Evolutionary conservation across 2,888 invertebrate genomes (phyloP).

Genomic region (Drosophila histrio): DNA sequence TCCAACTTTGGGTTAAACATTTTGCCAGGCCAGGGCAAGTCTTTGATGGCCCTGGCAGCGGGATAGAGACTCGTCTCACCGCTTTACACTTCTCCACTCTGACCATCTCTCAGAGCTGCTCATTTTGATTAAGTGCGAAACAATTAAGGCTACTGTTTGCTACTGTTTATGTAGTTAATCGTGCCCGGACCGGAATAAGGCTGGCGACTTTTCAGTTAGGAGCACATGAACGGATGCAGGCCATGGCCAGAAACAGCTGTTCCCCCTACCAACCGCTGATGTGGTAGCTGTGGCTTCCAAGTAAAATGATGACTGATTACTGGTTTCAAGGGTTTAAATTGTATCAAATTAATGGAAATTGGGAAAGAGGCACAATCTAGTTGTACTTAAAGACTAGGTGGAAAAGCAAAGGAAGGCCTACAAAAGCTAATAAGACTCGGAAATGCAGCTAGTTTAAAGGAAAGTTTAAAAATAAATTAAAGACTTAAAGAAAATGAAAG

Average conservation of each 20-base stretch:
- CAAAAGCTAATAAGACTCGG: background rate
- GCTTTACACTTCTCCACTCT: background rate
- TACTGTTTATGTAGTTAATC: conserved; percentile 76
- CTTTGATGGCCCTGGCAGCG: conserved; percentile 62
- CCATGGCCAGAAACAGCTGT: conserved; percentile 42
- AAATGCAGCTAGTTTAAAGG: too few species aligned
- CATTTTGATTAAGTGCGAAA: conserved; percentile 80
- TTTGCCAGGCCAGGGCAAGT: conserved; percentile 31
- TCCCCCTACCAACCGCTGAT: conserved; percentile 9
- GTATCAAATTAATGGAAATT: background rate
- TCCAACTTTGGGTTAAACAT: conserved; percentile 70
- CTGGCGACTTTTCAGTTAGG: conserved; percentile 24
- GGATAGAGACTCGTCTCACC: conserved; percentile 35
- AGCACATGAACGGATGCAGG: background rate
- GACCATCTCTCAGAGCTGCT: conserved; percentile 52
- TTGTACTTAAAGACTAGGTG: background rate
- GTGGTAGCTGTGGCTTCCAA: conserved; percentile 24
- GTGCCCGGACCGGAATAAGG: conserved; percentile 35
- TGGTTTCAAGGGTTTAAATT: background rate
- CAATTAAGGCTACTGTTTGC: conserved; percentile 74
- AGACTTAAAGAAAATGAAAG: too few species aligned
- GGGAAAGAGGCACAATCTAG: background rate
- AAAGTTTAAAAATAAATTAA: too few species aligned
- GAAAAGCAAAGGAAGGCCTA: background rate
- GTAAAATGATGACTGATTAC: conserved; percentile 24